These are phyloP conservation scores for Phataginus tetradactyla DNA, from an alignment of 2,797 vertebrate genomes.

Conservation along the genomic window DNA sequence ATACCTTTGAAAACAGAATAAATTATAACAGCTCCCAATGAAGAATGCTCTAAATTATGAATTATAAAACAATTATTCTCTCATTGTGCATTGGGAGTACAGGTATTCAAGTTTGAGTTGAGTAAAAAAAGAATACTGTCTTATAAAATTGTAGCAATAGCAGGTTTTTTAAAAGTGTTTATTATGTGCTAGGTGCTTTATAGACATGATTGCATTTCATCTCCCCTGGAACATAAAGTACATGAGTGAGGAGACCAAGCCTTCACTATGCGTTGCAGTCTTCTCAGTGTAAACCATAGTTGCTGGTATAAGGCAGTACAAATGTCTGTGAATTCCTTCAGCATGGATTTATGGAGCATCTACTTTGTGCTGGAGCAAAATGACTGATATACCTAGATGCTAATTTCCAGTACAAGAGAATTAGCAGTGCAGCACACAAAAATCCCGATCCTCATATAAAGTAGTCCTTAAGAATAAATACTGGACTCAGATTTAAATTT, in stretches of 20 bases:
- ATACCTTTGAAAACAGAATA: background rate
- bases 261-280: fast-evolving
- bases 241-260: background rate
- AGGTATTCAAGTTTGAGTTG: background rate
- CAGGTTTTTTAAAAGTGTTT: background rate
- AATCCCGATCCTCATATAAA: background rate
- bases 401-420: background rate
- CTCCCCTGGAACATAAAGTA: background rate
- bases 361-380: background rate
- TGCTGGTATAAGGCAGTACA: background rate
- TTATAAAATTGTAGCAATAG: background rate
- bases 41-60: background rate
- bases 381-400: background rate
- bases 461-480: background rate
- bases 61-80: constrained; percentile 1
- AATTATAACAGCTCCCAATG: background rate
- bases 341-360: background rate
- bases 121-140: background rate
- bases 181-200: background rate
- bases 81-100: background rate
- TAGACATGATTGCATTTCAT: background rate
- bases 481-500: background rate
- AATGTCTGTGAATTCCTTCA: background rate
- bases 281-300: background rate
- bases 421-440: background rate